Evolutionary conservation across 2,113 vertebrate genomes (phyloP).

Genomic region (Seriola rivoliana): DNA sequence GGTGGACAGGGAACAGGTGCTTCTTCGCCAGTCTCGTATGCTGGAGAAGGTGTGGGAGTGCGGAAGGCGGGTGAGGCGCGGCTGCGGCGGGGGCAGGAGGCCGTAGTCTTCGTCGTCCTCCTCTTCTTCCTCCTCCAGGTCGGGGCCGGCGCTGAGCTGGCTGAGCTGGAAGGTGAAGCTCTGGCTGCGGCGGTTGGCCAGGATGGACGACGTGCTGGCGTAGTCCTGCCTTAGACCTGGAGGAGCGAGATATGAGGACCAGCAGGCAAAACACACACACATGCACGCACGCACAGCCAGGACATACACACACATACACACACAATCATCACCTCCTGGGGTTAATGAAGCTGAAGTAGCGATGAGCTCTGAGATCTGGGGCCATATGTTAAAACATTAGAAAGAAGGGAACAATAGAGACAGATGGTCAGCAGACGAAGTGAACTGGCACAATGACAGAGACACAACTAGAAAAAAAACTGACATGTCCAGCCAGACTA

Average conservation of each 20-base stretch:
- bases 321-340: constrained; percentile 68
- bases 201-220: constrained; percentile 88
- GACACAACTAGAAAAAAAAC: neutral
- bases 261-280: constrained; percentile 23
- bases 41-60: constrained; percentile 96
- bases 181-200: constrained; percentile 87
- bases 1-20: constrained; percentile 78
- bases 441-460: neutral
- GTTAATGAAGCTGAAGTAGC: constrained; percentile 84
- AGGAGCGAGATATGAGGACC: constrained; percentile 63
- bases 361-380: constrained; percentile 80
- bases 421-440: constrained; percentile 18
- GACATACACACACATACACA: constrained; percentile 19
- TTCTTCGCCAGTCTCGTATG: constrained; percentile 90
- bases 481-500: neutral
- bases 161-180: constrained; percentile 86
- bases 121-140: constrained; percentile 90
- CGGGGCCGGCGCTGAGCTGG: constrained; percentile 85
- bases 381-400: constrained; percentile 70
- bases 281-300: constrained; percentile 1
- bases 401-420: constrained; percentile 25
- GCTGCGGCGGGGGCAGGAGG: constrained; percentile 90
- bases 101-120: constrained; percentile 93
- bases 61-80: constrained; percentile 89
- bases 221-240: constrained; percentile 95